phyloP scores from a whole-genome alignment of 2,113 vertebrate species.

The Rhinolophus sinicus region DNA sequence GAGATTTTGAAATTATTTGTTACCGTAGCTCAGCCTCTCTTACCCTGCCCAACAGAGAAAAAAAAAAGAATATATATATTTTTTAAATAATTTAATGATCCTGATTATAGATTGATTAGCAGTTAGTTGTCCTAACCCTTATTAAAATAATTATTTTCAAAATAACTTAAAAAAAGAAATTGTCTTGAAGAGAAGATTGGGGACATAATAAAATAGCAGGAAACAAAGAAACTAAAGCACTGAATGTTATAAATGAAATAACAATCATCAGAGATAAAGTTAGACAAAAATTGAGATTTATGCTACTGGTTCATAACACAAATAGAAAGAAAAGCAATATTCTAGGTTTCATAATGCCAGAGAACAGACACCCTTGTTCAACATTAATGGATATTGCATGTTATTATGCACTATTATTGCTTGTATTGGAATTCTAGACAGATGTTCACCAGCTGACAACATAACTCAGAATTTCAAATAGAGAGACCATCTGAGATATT shows the following conservation, averaged over 20 bases:
- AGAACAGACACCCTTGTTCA: conserved; percentile 66
- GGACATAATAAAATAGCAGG: conserved; percentile 47
- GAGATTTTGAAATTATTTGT: background rate
- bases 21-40: background rate
- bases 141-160: conserved; percentile 41
- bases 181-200: background rate
- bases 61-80: background rate
- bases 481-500: conserved; percentile 59
- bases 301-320: conserved; percentile 56
- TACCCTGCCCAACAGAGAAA: background rate
- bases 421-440: conserved; percentile 73
- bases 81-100: background rate
- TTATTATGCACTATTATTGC: conserved; percentile 69
- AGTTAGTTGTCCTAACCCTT: background rate
- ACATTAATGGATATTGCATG: conserved; percentile 75
- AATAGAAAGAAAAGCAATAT: conserved; percentile 69
- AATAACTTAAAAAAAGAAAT: conserved; percentile 49
- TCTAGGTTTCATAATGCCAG: conserved; percentile 58
- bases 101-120: background rate
- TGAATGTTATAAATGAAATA: conserved; percentile 44
- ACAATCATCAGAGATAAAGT: conserved; percentile 56
- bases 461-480: conserved; percentile 75
- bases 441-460: conserved; percentile 76
- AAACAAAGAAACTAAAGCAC: conserved; percentile 45
- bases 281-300: conserved; percentile 73